phyloP scores from a whole-genome alignment of 2,113 vertebrate genomes.

The Greenwoodochromis staneri region DNA sequence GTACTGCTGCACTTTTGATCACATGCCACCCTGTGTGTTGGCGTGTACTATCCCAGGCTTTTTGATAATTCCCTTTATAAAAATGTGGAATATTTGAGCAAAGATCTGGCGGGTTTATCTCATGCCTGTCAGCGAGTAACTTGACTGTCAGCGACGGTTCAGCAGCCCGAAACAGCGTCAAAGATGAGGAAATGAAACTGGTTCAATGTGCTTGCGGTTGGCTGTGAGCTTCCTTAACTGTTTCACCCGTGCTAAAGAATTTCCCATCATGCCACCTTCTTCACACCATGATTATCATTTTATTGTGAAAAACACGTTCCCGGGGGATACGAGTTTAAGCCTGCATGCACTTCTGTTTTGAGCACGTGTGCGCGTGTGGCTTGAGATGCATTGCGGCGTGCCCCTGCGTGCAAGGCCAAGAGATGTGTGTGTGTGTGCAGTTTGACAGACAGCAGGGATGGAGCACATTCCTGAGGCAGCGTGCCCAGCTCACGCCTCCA shows the following conservation, averaged over 20 bases:
- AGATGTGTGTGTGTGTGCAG: neutral
- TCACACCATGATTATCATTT: neutral
- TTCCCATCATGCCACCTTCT: neutral
- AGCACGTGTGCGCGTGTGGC: accelerated
- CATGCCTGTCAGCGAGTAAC: neutral
- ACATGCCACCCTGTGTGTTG: neutral
- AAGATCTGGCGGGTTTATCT: neutral
- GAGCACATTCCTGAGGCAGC: conserved; percentile 25
- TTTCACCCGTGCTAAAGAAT: neutral
- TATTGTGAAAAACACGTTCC: neutral
- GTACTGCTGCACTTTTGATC: neutral
- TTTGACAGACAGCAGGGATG: neutral
- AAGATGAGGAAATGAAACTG: neutral
- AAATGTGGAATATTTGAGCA: neutral
- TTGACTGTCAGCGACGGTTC: accelerated
- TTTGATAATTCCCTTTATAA: neutral
- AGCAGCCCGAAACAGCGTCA: neutral
- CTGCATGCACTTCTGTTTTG: neutral
- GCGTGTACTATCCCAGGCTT: neutral
- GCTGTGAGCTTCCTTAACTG: neutral
- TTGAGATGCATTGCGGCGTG: conserved; percentile 6
- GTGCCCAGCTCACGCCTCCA: neutral
- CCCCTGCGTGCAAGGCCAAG: neutral
- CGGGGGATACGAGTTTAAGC: neutral
- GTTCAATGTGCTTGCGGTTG: neutral